Base-by-base conservation (phyloP, 2,113 vertebrate genomes). In the Chaetodon auriga region DNA sequence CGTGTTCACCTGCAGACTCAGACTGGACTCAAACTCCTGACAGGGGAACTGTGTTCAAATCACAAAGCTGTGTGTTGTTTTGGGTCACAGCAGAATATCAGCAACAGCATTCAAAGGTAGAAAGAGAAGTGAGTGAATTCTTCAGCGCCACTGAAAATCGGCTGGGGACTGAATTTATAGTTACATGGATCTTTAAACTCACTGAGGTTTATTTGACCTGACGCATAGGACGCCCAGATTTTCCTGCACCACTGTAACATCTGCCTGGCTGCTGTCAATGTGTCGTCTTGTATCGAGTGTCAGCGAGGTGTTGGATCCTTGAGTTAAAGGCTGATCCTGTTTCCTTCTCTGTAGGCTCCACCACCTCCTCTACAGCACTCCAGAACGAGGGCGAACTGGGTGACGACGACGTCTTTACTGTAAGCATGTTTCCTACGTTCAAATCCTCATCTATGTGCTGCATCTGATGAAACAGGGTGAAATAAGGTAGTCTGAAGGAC, bases 341-440 rank as follows among this genome's bases (percentile, higher is more conserved):
- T 80, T 85, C 86, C 71, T 54, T 75, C 68, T 78, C 88, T 46
- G 19, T 81, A 99, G 98, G 98, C 81, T 99, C 98, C 78, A 99
- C 98, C 0, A 99, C 98, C 82, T 99, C 98, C 79, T 99, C 98
- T 0, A 99, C 97, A 81, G 98, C 97, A 3, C 96, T 99, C 91
- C 98, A 99, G 89, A 99, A 99, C 0, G 98, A 99, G 93, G 96
- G 97, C 1, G 98, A 99, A 89, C 96, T 99, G 4, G 98, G 98
- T 0, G 98, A 99, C 15, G 98, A 99, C 36, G 98, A 99, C 45
- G 98, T 99, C 85, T 99, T 99, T 90, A 99, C 97, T 61, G 98
- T 99, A 94, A 95, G 95, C 77, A 19, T 18, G 16, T 78, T 80
- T 62, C 49, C 25, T 53, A 3, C 45, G 21, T 75, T 65, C 46